phyloP scores from a whole-genome alignment of 1,140 invertebrate species.

The Bilobella aurantiaca region DNA sequence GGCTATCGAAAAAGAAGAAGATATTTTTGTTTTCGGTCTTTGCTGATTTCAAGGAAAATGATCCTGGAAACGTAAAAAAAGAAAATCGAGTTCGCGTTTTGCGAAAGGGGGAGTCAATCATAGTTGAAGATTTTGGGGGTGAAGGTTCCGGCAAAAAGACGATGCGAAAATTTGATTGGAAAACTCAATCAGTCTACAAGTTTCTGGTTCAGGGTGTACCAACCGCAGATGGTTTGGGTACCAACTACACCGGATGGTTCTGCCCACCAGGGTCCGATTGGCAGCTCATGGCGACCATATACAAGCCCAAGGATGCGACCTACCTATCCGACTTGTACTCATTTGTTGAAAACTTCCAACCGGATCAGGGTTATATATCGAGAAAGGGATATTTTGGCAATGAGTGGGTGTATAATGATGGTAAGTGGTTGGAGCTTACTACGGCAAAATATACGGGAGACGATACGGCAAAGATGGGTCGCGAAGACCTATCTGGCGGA shows the following conservation, averaged over 20 bases:
- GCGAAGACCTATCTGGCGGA: neutral
- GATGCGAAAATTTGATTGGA: neutral
- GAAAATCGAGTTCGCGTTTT: conserved; percentile 16
- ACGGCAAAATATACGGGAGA: conserved; percentile 11
- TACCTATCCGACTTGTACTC: conserved; percentile 7
- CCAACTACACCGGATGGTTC: conserved; percentile 11
- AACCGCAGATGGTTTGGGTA: neutral
- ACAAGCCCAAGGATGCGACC: conserved; percentile 6
- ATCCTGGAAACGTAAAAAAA: conserved; percentile 15
- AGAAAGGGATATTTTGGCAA: conserved; percentile 3
- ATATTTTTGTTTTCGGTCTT: conserved; percentile 13
- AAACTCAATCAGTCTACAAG: neutral
- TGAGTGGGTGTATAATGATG: neutral
- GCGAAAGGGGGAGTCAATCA: neutral
- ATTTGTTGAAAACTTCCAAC: conserved; percentile 17
- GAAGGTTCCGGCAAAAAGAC: conserved; percentile 16
- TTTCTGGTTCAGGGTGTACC: conserved; percentile 7
- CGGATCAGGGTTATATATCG: conserved; percentile 7
- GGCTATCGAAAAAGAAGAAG: neutral
- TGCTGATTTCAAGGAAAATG: neutral
- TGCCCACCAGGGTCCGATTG: conserved; percentile 35
- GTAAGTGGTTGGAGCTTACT: conserved; percentile 12
- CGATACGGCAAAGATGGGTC: neutral
- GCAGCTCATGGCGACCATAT: conserved; percentile 15
- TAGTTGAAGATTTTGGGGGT: conserved; percentile 1